These are phyloP conservation scores for Platerodrilus igneus DNA, from an alignment of 2,888 invertebrate genomes.

Conservation along the genomic window DNA sequence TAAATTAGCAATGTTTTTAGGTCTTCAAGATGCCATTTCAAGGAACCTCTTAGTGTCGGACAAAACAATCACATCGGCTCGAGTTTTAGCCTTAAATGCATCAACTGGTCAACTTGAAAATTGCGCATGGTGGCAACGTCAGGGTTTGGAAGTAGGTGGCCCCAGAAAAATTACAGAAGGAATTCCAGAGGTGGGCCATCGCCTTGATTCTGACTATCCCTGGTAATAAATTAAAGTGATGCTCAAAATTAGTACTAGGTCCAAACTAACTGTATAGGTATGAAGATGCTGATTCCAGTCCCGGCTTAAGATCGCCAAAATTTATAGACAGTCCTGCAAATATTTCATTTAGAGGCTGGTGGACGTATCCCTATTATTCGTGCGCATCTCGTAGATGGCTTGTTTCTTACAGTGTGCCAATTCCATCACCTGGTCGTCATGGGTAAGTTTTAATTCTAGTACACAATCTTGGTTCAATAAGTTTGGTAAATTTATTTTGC, in stretches of 20 bases:
- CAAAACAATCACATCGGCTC: slow-evolving; percentile 54
- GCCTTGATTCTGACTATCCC: slow-evolving; percentile 64
- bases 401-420: slow-evolving; percentile 75
- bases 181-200: slow-evolving; percentile 55
- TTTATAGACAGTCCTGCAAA: slow-evolving; percentile 63
- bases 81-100: slow-evolving; percentile 59
- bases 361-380: slow-evolving; percentile 86
- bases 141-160: slow-evolving; percentile 56
- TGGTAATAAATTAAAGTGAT: slow-evolving; percentile 55
- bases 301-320: slow-evolving; percentile 61
- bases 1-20: too few relatives aligned
- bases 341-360: slow-evolving; percentile 68
- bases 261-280: slow-evolving; percentile 48
- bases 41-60: slow-evolving; percentile 65
- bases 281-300: slow-evolving; percentile 59
- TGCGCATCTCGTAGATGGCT: slow-evolving; percentile 77
- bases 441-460: slow-evolving; percentile 43
- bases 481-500: too few relatives aligned
- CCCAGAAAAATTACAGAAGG: slow-evolving; percentile 43
- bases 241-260: slow-evolving; percentile 1
- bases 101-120: slow-evolving; percentile 56
- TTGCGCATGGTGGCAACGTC: slow-evolving; percentile 58
- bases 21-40: slow-evolving; percentile 68
- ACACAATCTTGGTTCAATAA: neutral
- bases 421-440: slow-evolving; percentile 53